A percentile compares a stretch with the other conserved stretches of the same genome.
These are phyloP conservation scores for Oreonectes daqikongensis DNA, from an alignment of 2,797 vertebrate species.

Conservation along the genomic window DNA sequence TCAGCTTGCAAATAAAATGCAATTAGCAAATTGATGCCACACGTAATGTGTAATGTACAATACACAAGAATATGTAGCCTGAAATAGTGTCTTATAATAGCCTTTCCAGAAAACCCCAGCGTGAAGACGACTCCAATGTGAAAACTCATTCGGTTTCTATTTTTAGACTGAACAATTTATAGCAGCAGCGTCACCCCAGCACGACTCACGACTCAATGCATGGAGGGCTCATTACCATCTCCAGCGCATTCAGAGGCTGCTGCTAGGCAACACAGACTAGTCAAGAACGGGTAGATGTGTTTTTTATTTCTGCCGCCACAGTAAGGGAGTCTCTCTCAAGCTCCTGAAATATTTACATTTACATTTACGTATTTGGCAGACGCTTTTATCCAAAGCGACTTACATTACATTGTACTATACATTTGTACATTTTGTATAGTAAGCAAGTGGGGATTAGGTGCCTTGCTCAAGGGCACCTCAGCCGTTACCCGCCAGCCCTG, in stretches of 20 bases:
- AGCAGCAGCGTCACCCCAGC: constrained; percentile 15
- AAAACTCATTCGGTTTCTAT: constrained; percentile 39
- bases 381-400: too few species aligned
- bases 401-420: too few species aligned
- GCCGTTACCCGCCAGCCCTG: too few species aligned
- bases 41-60: neutral
- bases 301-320: constrained; percentile 50
- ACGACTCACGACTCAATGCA: constrained; percentile 51
- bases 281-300: constrained; percentile 53
- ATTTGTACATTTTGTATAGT: too few species aligned
- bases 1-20: neutral
- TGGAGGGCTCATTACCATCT: constrained; percentile 31
- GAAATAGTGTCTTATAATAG: constrained; percentile 31
- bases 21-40: neutral
- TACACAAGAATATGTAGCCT: neutral
- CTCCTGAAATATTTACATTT: constrained; percentile 67
- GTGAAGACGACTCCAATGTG: constrained; percentile 7
- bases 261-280: constrained; percentile 64
- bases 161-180: constrained; percentile 47
- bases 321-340: constrained; percentile 58
- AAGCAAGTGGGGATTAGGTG: too few species aligned
- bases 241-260: constrained; percentile 48
- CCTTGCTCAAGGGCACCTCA: too few species aligned
- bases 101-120: constrained; percentile 32
- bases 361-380: too few species aligned